A percentile compares a stretch with the other conserved stretches of the same genome.
Evolutionary conservation across 2,113 vertebrate genomes (phyloP).

Genomic region (Thymallus thymallus): DNA sequence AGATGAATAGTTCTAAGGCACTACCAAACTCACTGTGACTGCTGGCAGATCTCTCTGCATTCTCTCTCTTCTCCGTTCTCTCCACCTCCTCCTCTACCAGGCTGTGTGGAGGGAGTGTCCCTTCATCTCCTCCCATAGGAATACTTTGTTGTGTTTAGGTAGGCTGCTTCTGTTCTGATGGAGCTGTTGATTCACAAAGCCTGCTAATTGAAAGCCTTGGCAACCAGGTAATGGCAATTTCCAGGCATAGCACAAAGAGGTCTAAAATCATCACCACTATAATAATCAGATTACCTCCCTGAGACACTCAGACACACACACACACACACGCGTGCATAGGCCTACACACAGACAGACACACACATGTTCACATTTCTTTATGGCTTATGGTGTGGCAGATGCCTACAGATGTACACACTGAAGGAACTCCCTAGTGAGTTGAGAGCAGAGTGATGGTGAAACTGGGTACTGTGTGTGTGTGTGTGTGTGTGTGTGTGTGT

Average conservation of each 20-base stretch:
- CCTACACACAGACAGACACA: constrained; percentile 1
- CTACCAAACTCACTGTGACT: constrained; percentile 2
- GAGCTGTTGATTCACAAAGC: constrained; percentile 17
- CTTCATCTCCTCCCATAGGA: constrained; percentile 14
- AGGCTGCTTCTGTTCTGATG: constrained; percentile 3
- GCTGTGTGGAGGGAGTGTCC: constrained; percentile 35
- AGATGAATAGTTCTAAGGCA: constrained; percentile 39
- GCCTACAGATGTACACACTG: constrained; percentile 13
- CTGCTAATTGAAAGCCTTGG: constrained; percentile 40
- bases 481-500: neutral
- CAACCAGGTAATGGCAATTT: constrained; percentile 27
- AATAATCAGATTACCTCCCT: constrained; percentile 11
- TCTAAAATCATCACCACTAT: constrained; percentile 27
- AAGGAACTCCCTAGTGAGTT: constrained; percentile 16
- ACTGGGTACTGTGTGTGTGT: no score
- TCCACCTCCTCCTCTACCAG: neutral
- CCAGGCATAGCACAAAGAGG: constrained; percentile 6
- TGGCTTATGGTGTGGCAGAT: no score
- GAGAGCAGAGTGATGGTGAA: neutral
- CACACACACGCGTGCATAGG: neutral
- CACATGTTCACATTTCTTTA: neutral
- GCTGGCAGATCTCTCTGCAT: constrained; percentile 37
- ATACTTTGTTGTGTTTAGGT: constrained; percentile 21
- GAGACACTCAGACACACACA: constrained; percentile 7
- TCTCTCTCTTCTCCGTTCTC: neutral